These are phyloP conservation scores for Polyodon spathula DNA, from an alignment of 2,113 vertebrate species.

Conservation along the genomic window DNA sequence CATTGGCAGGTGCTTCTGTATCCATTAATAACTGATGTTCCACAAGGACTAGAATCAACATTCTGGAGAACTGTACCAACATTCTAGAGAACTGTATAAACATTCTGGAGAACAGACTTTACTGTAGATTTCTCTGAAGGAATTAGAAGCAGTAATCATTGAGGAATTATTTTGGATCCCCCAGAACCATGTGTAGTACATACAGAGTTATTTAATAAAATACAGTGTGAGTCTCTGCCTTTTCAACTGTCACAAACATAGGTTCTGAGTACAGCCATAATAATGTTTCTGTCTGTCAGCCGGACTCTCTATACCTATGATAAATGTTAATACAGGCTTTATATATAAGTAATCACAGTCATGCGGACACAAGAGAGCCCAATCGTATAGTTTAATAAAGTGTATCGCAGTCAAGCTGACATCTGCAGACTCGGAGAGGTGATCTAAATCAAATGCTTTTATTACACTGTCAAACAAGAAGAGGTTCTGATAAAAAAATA, in stretches of 20 bases:
- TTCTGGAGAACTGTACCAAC: no score
- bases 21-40: no score
- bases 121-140: no score
- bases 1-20: no score
- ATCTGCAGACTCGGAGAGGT: slow-evolving; percentile 1
- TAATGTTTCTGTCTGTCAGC: slow-evolving; percentile 8
- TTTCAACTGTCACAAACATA: background rate
- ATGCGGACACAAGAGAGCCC: background rate
- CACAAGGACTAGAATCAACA: no score
- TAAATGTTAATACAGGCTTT: slow-evolving; percentile 4
- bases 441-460: slow-evolving; percentile 6
- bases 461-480: background rate
- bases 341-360: background rate
- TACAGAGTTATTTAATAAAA: no score
- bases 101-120: no score
- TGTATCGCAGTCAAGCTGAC: background rate
- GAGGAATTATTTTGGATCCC: no score
- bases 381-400: background rate
- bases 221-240: no score
- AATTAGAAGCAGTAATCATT: no score
- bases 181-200: no score
- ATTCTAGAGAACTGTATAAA: no score
- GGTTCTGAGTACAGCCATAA: background rate
- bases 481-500: slow-evolving; percentile 8
- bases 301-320: background rate